These are phyloP conservation scores for Ornithoptera priamus DNA, from an alignment of 2,888 invertebrate genomes.

Conservation along the genomic window DNA sequence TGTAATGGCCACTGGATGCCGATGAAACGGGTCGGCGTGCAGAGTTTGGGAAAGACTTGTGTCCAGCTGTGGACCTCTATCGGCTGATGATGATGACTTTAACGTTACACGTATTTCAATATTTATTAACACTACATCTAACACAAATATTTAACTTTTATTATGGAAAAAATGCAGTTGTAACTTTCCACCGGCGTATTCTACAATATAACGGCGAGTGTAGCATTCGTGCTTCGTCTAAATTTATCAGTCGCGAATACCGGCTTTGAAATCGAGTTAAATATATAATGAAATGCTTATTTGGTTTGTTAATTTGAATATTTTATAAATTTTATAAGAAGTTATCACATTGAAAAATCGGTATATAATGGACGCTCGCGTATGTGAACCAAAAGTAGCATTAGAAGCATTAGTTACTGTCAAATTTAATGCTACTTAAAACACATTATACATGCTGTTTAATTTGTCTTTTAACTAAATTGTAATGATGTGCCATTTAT, in stretches of 20 bases:
- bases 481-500: not conserved
- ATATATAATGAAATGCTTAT: conserved; percentile 18
- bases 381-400: conserved; percentile 26
- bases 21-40: no score
- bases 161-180: no score
- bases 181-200: no score
- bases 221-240: conserved; percentile 11
- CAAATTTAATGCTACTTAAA: conserved; percentile 4
- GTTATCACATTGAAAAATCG: conserved; percentile 13
- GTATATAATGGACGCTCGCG: not conserved
- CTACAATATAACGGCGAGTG: not conserved
- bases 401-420: not conserved
- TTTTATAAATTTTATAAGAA: conserved; percentile 16
- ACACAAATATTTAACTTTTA: no score
- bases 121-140: no score
- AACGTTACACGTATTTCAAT: no score
- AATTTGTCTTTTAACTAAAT: not conserved
- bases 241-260: not conserved
- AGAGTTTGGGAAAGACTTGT: no score
- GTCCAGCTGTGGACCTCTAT: no score
- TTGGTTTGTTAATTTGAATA: conserved; percentile 9
- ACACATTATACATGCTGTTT: not conserved
- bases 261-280: conserved; percentile 5
- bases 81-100: no score
- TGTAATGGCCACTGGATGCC: no score